These are phyloP conservation scores for Leptogaster cylindrica DNA, from an alignment of 2,888 invertebrate species.

Conservation along the genomic window DNA sequence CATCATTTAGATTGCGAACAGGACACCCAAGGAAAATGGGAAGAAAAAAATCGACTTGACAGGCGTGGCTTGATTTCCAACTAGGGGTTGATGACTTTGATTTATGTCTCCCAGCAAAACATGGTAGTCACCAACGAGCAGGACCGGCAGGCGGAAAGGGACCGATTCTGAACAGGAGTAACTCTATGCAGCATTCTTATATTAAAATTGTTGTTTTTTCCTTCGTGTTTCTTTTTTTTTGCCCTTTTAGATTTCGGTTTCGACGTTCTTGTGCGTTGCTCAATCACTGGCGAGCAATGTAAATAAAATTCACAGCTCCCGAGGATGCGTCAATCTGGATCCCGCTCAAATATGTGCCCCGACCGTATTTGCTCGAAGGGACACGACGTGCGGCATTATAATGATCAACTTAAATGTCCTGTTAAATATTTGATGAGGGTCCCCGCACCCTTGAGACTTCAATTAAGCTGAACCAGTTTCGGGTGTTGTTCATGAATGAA, in stretches of 20 bases:
- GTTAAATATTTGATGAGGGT: conserved; percentile 47
- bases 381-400: conserved; percentile 38
- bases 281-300: not conserved
- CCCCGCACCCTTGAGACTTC: conserved; percentile 25
- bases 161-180: not conserved
- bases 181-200: conserved; percentile 31
- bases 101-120: conserved; percentile 43
- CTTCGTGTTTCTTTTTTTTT: conserved; percentile 20
- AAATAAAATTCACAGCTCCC: conserved; percentile 4
- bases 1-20: conserved; percentile 37
- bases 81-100: conserved; percentile 48
- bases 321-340: not conserved
- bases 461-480: conserved; percentile 37
- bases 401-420: conserved; percentile 47
- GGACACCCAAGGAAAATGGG: conserved; percentile 41
- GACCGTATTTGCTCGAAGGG: not conserved
- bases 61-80: conserved; percentile 52
- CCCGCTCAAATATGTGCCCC: not conserved
- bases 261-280: not conserved
- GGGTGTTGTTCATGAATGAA: conserved; percentile 32
- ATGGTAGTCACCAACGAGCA: conserved; percentile 17
- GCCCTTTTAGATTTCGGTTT: not conserved
- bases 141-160: not conserved
- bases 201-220: conserved; percentile 42
- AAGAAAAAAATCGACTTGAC: conserved; percentile 49